phyloP scores from a whole-genome alignment of 2,113 vertebrate species.

The Podarcis raffonei region DNA sequence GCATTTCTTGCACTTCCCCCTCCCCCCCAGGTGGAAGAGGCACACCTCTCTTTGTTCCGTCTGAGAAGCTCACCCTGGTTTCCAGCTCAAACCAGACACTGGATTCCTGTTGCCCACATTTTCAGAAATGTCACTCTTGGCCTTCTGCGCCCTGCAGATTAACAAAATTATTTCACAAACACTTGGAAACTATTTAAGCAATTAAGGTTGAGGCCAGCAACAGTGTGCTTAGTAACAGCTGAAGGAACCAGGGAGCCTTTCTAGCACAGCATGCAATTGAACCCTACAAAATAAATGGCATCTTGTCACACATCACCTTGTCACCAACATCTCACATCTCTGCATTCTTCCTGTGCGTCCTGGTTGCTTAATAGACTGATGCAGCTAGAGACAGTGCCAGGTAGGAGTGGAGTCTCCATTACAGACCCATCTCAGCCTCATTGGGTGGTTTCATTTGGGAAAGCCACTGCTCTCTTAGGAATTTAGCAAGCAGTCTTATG shows the following conservation, averaged over 20 bases:
- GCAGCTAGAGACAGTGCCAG: too few relatives aligned
- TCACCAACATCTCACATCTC: too few relatives aligned
- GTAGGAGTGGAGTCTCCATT: not conserved
- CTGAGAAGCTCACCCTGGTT: not conserved
- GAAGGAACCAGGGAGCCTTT: not conserved
- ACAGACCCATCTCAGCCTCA: not conserved
- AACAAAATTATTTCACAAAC: slow-evolving; percentile 32
- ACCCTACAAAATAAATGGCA: not conserved
- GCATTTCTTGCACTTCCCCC: slow-evolving; percentile 26
- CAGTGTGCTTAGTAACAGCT: too few relatives aligned
- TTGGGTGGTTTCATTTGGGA: not conserved
- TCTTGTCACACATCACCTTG: too few relatives aligned
- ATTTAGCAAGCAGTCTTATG: too few relatives aligned
- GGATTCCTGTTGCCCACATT: slow-evolving; percentile 63
- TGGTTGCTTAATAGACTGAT: too few relatives aligned
- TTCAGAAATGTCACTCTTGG: slow-evolving; percentile 52
- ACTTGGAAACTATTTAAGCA: rapidly evolving
- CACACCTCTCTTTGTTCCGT: slow-evolving; percentile 72
- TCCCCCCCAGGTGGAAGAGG: slow-evolving; percentile 64
- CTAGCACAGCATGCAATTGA: too few relatives aligned
- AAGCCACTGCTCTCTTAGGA: too few relatives aligned
- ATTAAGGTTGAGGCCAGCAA: not conserved
- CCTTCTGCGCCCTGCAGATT: slow-evolving; percentile 16
- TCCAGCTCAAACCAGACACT: slow-evolving; percentile 55
- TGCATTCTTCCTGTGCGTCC: too few relatives aligned